These are phyloP conservation scores for Eciton burchellii DNA, from an alignment of 1,140 invertebrate genomes.

Conservation along the genomic window DNA sequence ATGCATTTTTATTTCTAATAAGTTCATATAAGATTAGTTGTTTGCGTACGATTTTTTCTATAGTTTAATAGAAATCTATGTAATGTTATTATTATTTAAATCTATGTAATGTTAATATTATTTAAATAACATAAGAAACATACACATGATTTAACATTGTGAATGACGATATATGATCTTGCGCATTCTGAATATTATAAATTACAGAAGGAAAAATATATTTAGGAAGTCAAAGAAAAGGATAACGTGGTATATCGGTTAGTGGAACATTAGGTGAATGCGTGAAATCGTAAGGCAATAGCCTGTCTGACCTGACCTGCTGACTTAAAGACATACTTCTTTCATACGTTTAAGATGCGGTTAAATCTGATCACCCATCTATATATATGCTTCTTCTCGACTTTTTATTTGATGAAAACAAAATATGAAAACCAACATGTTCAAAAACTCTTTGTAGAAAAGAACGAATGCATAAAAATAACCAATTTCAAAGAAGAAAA, in stretches of 20 bases:
- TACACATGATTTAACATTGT: background rate
- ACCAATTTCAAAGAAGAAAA: no score
- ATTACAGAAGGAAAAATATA: constrained; percentile 58
- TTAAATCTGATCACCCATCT: constrained; percentile 31
- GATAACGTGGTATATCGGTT: constrained; percentile 79
- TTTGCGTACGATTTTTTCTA: background rate
- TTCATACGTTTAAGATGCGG: constrained; percentile 29
- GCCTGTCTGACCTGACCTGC: constrained; percentile 74
- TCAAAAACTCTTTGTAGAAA: constrained; percentile 1
- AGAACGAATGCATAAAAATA: background rate
- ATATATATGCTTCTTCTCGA: background rate
- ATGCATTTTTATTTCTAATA: background rate
- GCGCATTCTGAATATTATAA: constrained; percentile 22
- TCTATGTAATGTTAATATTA: background rate
- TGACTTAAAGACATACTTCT: constrained; percentile 58
- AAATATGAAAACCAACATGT: constrained; percentile 9
- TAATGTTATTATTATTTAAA: constrained; percentile 7
- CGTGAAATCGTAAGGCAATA: constrained; percentile 84
- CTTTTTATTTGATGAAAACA: background rate
- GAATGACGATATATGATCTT: constrained; percentile 10
- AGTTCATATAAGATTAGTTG: background rate
- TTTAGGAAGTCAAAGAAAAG: constrained; percentile 63
- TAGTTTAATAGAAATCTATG: background rate
- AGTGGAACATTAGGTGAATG: constrained; percentile 80
- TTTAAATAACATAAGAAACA: constrained; percentile 29